Base-by-base conservation (phyloP, 2,888 invertebrate species). In the Rhamphomyia laevipes region DNA sequence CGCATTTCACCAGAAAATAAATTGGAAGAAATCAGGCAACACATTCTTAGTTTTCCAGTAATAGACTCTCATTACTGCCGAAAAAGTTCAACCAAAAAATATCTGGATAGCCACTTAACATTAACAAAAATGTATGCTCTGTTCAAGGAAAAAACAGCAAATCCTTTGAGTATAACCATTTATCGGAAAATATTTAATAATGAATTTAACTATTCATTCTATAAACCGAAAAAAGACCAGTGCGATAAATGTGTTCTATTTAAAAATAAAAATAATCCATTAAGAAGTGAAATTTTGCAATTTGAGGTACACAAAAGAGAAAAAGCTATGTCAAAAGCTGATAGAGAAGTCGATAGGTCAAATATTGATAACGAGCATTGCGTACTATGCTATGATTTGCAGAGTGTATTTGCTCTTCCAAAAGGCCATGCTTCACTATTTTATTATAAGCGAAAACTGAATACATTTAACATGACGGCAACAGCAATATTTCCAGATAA, bases 361-460 rank as follows among this genome's bases (percentile, higher is more conserved):
- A 38, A 38, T 23, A 46, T 46, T 21, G 27, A 46, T 46, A 4
- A 10, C 12, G 17, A 46, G 13, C 12, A 15, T 27, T n/a, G 5
- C 13, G 13, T 46, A 7, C 15, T 46, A 27, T 46, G 45, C 12
- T 46, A 46, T 21, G 45, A 46, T 15, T 18, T 38, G 2, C 23
- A 38, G 38, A 46, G 13, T 15, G 45, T 46, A 17, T n/a, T 46
- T 12, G 15, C 27, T 6, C 17, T 46, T 4, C 38, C 45, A 10
- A 38, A 30, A 27, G 38, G 45, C 4, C 11, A 38, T 15, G 38
- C 45, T n/a, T 46, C 23, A n/a, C 5, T 7, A 4, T 46, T 46
- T 38, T 38, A 27, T 15, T 46, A 46, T n/a, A 46, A 38, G 13
- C n/a, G 45, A 3, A 46, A 45, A 27, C 16, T 45, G 10, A 38